A percentile compares a stretch with the other conserved stretches of the same genome.
Evolutionary conservation across 2,113 vertebrate genomes (phyloP).

Genomic region (Acrocephalus kingi): DNA sequence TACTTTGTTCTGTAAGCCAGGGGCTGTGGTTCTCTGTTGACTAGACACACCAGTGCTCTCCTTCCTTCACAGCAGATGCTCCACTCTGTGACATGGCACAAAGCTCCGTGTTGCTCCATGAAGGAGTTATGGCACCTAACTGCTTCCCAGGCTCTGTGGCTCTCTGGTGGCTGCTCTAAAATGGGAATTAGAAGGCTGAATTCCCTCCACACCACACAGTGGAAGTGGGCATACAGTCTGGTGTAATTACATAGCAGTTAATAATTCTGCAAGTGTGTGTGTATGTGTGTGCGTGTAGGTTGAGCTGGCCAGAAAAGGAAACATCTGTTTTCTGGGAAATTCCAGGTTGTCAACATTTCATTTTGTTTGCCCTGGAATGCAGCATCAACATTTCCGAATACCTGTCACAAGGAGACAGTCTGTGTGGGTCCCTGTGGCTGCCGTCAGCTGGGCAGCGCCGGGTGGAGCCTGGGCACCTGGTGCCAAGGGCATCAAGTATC

Average conservation of each 20-base stretch:
- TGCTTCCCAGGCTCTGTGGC: not conserved
- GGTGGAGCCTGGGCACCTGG: rapidly evolving
- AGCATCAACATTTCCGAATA: not conserved
- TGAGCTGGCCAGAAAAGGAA: constrained; percentile 17
- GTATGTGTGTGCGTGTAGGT: not conserved
- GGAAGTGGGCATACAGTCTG: not conserved
- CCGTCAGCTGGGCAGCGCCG: rapidly evolving
- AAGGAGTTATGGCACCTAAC: not conserved
- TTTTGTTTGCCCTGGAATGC: constrained; percentile 15
- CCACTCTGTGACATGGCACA: not conserved
- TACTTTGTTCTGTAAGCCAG: not conserved
- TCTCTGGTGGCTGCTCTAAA: not conserved
- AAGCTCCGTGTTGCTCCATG: not conserved
- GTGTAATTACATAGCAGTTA: constrained; percentile 16
- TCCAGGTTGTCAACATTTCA: constrained; percentile 53
- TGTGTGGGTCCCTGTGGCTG: not conserved
- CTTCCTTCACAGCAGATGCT: not conserved
- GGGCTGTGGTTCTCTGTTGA: not conserved
- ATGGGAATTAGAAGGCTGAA: not conserved
- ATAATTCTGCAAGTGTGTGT: not conserved
- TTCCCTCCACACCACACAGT: not conserved
- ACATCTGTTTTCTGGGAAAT: constrained; percentile 55
- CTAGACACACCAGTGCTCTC: not conserved
- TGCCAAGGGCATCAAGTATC: not conserved
- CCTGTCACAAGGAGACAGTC: not conserved